Evolutionary conservation across 2,113 vertebrate species (phyloP).

Genomic region (Percopsis transmontana): DNA sequence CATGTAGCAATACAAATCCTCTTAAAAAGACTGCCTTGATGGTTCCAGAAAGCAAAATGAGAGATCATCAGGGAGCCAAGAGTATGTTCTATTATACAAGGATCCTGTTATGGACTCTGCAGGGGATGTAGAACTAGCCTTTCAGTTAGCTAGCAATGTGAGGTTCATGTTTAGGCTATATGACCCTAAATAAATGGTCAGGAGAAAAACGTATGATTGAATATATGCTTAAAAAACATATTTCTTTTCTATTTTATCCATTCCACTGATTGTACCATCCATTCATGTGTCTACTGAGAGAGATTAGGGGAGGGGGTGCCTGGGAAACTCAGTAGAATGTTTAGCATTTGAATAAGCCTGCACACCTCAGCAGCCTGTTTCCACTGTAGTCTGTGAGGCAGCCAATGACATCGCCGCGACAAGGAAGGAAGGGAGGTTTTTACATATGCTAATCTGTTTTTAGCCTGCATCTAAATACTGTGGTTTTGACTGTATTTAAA

Average conservation of each 20-base stretch:
- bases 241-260: neutral
- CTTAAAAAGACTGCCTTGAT: neutral
- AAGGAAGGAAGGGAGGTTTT: conserved; percentile 53
- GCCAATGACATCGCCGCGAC: conserved; percentile 38
- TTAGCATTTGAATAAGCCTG: conserved; percentile 74
- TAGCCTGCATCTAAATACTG: conserved; percentile 25
- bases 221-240: conserved; percentile 30
- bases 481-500: conserved; percentile 31
- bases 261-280: conserved; percentile 54
- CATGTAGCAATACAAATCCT: neutral
- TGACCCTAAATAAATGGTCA: too few species aligned
- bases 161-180: neutral
- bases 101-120: neutral
- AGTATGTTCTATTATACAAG: neutral
- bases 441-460: conserved; percentile 74
- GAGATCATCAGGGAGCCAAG: neutral
- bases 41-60: conserved; percentile 2
- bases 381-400: conserved; percentile 56
- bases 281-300: conserved; percentile 66
- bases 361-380: conserved; percentile 55
- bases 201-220: neutral
- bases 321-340: conserved; percentile 65
- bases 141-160: neutral
- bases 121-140: neutral
- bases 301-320: conserved; percentile 54